Conservation (phyloP, 2,113 vertebrate species). For the Anser cygnoides region DNA sequence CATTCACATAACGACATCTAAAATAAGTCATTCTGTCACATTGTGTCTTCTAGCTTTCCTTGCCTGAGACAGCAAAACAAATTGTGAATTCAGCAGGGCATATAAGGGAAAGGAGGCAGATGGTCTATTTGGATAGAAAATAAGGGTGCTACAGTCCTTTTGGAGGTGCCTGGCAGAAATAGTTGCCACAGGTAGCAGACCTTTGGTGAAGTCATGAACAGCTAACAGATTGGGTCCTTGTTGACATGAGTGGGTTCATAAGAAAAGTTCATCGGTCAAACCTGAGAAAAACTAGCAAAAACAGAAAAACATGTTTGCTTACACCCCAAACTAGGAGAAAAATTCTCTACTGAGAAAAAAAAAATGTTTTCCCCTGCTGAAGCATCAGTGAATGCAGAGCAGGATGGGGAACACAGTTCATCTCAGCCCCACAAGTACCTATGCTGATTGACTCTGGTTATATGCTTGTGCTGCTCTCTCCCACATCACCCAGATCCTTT, state of each 20-base stretch:
- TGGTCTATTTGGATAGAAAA: not conserved
- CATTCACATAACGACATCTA: not conserved
- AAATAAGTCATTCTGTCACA: not conserved
- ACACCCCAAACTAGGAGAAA: not conserved
- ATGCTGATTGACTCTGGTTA: rapidly evolving
- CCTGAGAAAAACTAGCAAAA: not conserved
- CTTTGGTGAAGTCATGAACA: not conserved
- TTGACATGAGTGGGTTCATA: not conserved
- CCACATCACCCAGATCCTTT: not conserved
- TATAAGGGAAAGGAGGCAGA: not conserved
- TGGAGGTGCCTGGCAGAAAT: not conserved
- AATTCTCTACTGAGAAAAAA: not conserved
- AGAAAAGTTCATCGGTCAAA: not conserved
- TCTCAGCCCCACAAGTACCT: not conserved
- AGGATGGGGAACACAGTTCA: not conserved
- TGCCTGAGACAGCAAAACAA: not conserved
- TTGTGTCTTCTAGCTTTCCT: not conserved
- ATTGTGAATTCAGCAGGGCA: not conserved
- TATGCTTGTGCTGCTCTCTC: not conserved
- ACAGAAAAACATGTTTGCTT: not conserved
- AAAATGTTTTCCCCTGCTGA: not conserved
- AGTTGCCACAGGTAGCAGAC: not conserved
- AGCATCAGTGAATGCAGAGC: not conserved
- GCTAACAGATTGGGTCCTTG: not conserved
- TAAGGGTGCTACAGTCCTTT: not conserved